These are phyloP conservation scores for Tethea ocularis DNA, from an alignment of 2,888 invertebrate genomes.

Conservation along the genomic window DNA sequence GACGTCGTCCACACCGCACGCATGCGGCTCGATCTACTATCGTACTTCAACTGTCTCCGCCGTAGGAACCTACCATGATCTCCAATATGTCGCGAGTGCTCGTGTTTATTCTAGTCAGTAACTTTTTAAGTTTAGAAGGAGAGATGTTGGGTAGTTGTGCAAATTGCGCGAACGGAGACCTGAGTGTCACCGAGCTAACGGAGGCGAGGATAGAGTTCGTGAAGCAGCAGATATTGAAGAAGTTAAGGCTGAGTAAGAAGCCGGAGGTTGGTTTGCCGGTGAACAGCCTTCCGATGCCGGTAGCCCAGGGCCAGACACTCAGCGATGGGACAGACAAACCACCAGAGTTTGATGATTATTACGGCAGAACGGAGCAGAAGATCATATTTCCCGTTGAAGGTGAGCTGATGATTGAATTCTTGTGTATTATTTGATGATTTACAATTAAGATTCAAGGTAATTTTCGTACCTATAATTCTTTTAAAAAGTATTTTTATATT, in stretches of 20 bases:
- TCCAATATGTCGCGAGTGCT: slow-evolving; percentile 49
- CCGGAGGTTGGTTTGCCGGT: slow-evolving; percentile 86
- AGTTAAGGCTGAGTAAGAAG: slow-evolving; percentile 89
- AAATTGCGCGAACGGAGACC: slow-evolving; percentile 73
- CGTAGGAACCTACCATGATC: slow-evolving; percentile 59
- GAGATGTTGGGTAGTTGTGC: slow-evolving; percentile 64
- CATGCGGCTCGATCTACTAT: slow-evolving; percentile 66
- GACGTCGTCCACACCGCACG: slow-evolving; percentile 49
- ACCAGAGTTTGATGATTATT: slow-evolving; percentile 89
- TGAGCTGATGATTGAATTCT: slow-evolving; percentile 47
- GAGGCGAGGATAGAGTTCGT: slow-evolving; percentile 91
- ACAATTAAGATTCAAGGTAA: not conserved
- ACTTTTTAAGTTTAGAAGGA: slow-evolving; percentile 58
- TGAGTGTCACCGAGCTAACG: slow-evolving; percentile 83
- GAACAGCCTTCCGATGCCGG: slow-evolving; percentile 88
- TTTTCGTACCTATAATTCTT: too few relatives aligned
- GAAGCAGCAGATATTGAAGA: slow-evolving; percentile 93
- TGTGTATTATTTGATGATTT: not conserved
- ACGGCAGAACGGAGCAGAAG: slow-evolving; percentile 92
- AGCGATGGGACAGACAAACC: slow-evolving; percentile 83
- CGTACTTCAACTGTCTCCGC: slow-evolving; percentile 67
- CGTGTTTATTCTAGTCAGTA: slow-evolving; percentile 64
- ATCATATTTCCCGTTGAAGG: slow-evolving; percentile 92
- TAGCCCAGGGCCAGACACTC: slow-evolving; percentile 88
- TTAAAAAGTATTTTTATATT: too few relatives aligned